Conservation (phyloP, 2,113 vertebrate species). For the Empidonax alnorum region DNA sequence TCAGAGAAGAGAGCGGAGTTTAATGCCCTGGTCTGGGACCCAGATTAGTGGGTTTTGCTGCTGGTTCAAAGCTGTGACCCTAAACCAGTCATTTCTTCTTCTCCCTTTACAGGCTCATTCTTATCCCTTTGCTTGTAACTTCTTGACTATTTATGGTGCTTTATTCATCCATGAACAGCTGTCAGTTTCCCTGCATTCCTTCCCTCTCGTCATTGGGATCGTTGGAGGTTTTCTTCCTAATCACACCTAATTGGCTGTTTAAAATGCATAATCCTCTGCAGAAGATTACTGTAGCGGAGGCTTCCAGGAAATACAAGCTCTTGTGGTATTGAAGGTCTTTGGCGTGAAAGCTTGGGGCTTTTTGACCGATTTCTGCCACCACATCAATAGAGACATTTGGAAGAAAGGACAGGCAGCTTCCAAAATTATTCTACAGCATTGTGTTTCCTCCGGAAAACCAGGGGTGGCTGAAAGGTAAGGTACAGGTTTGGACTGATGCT, state of each 20-base stretch:
- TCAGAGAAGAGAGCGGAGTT: background rate
- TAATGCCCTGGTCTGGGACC: background rate
- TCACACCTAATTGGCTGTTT: constrained; percentile 21
- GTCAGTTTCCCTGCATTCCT: constrained; percentile 31
- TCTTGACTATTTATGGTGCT: constrained; percentile 26
- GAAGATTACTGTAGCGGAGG: constrained; percentile 5
- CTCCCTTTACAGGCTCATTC: background rate
- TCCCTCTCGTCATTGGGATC: background rate
- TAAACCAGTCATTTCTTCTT: background rate
- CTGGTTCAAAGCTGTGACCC: background rate
- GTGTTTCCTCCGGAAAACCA: background rate
- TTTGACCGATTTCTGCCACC: background rate
- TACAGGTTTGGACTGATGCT: background rate
- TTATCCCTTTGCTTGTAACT: background rate
- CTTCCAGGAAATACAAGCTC: background rate
- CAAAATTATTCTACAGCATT: background rate
- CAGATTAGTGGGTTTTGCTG: background rate
- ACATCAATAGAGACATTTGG: background rate
- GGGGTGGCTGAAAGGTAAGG: background rate
- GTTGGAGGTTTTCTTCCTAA: constrained; percentile 17
- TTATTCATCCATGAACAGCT: constrained; percentile 5
- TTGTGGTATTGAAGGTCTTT: background rate
- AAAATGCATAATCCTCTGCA: constrained; percentile 55
- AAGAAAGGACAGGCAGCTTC: background rate
- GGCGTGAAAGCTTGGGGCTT: background rate